Evolutionary conservation across 2,888 invertebrate species (phyloP).

Genomic region (Drosophila differens): DNA sequence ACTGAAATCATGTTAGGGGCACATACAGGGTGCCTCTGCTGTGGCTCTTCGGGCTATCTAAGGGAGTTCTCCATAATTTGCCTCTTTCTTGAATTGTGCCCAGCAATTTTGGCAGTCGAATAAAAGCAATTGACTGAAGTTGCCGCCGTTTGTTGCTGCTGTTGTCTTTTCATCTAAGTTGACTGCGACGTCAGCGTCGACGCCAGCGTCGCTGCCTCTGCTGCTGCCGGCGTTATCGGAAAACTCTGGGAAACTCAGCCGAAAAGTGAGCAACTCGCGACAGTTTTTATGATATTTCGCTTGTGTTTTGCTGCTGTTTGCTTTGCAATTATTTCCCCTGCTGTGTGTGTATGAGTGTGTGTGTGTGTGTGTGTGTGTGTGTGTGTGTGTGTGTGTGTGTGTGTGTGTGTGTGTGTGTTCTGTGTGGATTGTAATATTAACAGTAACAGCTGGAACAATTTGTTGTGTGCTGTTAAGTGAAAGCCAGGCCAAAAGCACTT

Average conservation of each 20-base stretch:
- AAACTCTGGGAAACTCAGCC: slow-evolving; percentile 43
- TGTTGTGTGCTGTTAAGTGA: slow-evolving; percentile 24
- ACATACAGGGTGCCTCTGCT: slow-evolving; percentile 50
- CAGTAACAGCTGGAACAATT: slow-evolving; percentile 5
- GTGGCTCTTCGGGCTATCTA: not conserved
- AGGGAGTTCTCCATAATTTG: slow-evolving; percentile 12
- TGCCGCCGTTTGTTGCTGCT: slow-evolving; percentile 31
- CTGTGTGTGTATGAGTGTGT: not conserved
- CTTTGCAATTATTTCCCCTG: slow-evolving; percentile 75
- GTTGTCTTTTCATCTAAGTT: slow-evolving; percentile 30
- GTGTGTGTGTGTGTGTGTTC: not conserved
- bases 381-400: not conserved
- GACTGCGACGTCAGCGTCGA: slow-evolving; percentile 39
- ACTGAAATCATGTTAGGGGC: slow-evolving; percentile 43
- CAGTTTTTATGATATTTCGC: slow-evolving; percentile 69
- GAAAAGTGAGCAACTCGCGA: slow-evolving; percentile 57
- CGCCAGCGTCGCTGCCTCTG: slow-evolving; percentile 29
- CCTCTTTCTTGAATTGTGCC: slow-evolving; percentile 3
- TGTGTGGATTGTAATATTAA: slow-evolving; percentile 46
- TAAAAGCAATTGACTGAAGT: slow-evolving; percentile 55
- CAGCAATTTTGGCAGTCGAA: slow-evolving; percentile 61
- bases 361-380: no score
- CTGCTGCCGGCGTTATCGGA: slow-evolving; percentile 45
- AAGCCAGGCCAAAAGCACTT: slow-evolving; percentile 6
- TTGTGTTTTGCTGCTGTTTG: slow-evolving; percentile 59